Evolutionary conservation across 2,797 vertebrate species (phyloP).

Genomic region (Calcarius lapponicus): DNA sequence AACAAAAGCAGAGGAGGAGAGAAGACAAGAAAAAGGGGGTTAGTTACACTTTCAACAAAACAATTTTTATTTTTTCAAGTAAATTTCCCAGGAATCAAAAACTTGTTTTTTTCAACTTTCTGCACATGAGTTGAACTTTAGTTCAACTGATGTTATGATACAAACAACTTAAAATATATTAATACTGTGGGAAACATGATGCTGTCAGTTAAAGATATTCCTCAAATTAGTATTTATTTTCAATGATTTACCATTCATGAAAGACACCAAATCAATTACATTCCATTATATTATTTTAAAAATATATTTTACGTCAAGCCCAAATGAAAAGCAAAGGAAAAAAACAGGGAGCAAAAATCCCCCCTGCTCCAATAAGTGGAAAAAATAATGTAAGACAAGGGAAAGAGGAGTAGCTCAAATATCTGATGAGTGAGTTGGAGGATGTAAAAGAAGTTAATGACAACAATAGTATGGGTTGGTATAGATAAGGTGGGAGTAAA

Average conservation of each 20-base stretch:
- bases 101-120: fast-evolving
- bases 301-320: not conserved
- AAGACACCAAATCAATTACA: not conserved
- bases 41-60: not conserved
- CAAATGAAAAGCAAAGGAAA: not conserved
- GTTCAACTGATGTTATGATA: not conserved
- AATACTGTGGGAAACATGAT: not conserved
- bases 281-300: not conserved
- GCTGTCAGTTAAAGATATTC: not conserved
- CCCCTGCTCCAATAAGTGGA: not conserved
- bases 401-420: not conserved
- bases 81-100: not conserved
- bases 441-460: not conserved
- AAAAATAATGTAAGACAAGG: not conserved
- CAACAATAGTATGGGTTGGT: not conserved
- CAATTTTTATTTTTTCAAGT: fast-evolving
- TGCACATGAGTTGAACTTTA: not conserved
- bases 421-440: not conserved
- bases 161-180: not conserved
- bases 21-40: not conserved
- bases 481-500: not conserved
- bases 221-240: not conserved
- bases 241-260: not conserved
- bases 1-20: not conserved
- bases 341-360: not conserved